phyloP scores from a whole-genome alignment of 2,888 invertebrate genomes.

The Adelphocoris suturalis region DNA sequence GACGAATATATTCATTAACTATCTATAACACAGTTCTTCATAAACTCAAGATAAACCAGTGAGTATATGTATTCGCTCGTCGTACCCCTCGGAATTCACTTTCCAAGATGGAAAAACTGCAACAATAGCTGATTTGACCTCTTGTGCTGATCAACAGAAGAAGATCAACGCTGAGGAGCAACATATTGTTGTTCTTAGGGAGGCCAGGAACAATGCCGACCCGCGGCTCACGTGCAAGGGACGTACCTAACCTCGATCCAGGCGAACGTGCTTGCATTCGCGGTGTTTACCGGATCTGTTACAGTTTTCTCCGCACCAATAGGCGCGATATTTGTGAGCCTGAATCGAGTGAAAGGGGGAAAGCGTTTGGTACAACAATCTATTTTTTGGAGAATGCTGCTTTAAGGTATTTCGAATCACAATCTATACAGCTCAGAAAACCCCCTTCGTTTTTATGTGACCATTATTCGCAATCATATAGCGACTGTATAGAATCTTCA shows the following conservation, averaged over 20 bases:
- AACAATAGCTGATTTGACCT: neutral
- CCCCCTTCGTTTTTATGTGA: too few relatives aligned
- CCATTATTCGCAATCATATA: too few relatives aligned
- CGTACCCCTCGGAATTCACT: neutral
- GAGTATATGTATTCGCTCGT: neutral
- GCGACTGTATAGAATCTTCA: too few relatives aligned
- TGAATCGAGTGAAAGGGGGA: neutral
- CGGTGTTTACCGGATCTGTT: conserved; percentile 48
- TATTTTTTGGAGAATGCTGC: too few relatives aligned
- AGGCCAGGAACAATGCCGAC: conserved; percentile 10
- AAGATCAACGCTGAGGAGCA: neutral
- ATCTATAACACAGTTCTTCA: too few relatives aligned
- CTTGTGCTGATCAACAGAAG: neutral
- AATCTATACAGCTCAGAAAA: too few relatives aligned
- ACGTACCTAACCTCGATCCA: neutral
- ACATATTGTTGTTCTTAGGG: conserved; percentile 15
- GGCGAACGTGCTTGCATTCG: conserved; percentile 40
- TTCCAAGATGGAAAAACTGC: neutral
- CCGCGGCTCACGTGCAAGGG: conserved; percentile 42
- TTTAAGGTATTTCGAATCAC: too few relatives aligned
- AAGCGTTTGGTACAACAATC: too few relatives aligned
- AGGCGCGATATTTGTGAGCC: neutral
- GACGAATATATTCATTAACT: too few relatives aligned
- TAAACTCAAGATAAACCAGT: too few relatives aligned
- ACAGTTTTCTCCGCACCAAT: conserved; percentile 35